Base-by-base conservation (phyloP, 2,888 invertebrate species). In the Heliconius ethilla region DNA sequence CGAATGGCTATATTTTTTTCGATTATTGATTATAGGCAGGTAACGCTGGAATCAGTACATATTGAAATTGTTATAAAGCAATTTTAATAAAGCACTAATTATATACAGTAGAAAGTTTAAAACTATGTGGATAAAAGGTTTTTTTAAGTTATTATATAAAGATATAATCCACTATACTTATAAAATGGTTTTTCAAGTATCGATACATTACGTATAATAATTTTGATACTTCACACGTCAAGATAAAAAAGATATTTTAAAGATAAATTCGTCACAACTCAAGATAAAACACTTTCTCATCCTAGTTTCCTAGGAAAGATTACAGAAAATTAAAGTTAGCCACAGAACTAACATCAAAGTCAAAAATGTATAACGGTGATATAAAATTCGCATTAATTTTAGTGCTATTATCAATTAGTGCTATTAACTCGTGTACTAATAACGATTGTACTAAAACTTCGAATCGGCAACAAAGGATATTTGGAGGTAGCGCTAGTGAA, bases 401-500 rank as follows among this genome's bases (percentile, higher is more conserved):
- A 59, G 15, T 59, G n/a, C 7, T 72, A 15, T 72, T 72, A 25
- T 59, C 37, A 13, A 83, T 89, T 3, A 83, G 87, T 2, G 79
- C 86, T 22, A 37, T 63, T 10, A 73, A 69, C 33, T 73, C 80
- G 2, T 77, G 77, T 55, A 74, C 55, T 62, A 70, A 37, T 37
- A 69, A 25, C 11, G n/a, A 75, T 40, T 78, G 79, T 77, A 55
- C 62, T 80, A 66, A 69, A 18, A 83, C 80, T 27, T 76, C 40
- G 7, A 83, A 83, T 66, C 80, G 86, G 9, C 83, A 83, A 67
- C 80, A 86, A 0, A 89, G 92, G 78, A 89, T 94, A 75, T 82
- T 82, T 0, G 90, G 88, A 0, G 94, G 92, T 0, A 88, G 84
- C 0, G 87, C 84, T 5, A 85, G 87, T 18, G 89, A 90, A 78